These are phyloP conservation scores for Aramus guarauna DNA, from an alignment of 2,113 vertebrate species.

Conservation along the genomic window DNA sequence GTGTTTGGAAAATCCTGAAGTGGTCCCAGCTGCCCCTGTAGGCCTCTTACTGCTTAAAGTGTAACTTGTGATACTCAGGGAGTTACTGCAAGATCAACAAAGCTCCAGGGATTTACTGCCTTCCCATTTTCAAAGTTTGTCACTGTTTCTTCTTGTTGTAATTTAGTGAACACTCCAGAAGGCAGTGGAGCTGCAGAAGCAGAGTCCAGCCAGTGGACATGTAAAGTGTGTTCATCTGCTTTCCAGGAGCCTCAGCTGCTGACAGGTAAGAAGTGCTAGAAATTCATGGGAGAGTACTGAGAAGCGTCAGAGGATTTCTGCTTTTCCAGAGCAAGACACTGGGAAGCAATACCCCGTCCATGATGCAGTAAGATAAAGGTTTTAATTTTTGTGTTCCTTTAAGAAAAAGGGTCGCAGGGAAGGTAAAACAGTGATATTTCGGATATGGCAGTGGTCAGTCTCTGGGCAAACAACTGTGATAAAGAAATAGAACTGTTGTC, in stretches of 20 bases:
- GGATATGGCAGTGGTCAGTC: background rate
- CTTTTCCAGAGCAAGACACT: background rate
- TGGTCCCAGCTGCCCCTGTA: background rate
- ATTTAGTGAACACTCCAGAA: constrained; percentile 55
- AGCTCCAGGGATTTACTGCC: background rate
- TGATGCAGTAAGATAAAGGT: background rate
- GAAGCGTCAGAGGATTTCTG: background rate
- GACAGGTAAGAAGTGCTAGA: constrained; percentile 69
- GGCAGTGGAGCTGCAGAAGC: constrained; percentile 45
- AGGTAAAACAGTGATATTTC: background rate
- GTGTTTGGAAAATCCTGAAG: background rate
- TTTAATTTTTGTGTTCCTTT: background rate
- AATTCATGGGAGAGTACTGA: background rate
- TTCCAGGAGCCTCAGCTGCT: constrained; percentile 77
- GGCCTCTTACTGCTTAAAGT: background rate
- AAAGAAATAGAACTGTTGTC: background rate
- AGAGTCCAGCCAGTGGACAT: constrained; percentile 74
- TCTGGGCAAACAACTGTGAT: background rate
- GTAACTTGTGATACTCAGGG: background rate
- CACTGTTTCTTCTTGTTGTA: background rate
- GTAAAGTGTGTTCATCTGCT: constrained; percentile 74
- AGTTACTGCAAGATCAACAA: background rate
- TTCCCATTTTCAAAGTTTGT: background rate
- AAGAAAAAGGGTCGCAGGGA: background rate
- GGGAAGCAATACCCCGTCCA: background rate